A percentile compares a stretch with the other conserved stretches of the same genome.
Conservation (phyloP, 2,888 invertebrate species). For the Siphonodentalium dalli region DNA sequence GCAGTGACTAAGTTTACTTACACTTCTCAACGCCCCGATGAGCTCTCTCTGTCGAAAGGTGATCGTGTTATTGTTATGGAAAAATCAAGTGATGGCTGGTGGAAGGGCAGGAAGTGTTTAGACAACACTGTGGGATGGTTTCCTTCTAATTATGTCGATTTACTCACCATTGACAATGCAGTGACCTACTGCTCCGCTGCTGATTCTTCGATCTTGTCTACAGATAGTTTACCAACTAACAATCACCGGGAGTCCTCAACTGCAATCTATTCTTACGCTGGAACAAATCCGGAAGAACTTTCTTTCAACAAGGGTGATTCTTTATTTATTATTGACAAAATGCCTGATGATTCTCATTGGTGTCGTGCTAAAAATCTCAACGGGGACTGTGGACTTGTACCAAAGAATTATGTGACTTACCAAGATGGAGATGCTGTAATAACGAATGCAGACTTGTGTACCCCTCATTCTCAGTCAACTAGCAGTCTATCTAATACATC, state of each 20-base stretch:
- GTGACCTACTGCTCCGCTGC: conserved; percentile 52
- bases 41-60: conserved; percentile 92
- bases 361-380: conserved; percentile 92
- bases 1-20: conserved; percentile 85
- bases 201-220: conserved; percentile 31
- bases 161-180: conserved; percentile 35
- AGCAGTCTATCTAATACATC: conserved; percentile 58
- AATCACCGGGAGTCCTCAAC: conserved; percentile 84
- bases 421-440: conserved; percentile 35
- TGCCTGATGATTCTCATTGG: conserved; percentile 98
- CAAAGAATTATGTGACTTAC: conserved; percentile 70
- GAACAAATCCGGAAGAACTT: conserved; percentile 83
- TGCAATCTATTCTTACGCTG: conserved; percentile 83
- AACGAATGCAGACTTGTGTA: conserved; percentile 45
- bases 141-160: conserved; percentile 92
- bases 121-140: conserved; percentile 81
- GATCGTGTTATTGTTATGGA: conserved; percentile 91
- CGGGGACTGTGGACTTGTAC: conserved; percentile 93
- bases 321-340: conserved; percentile 93
- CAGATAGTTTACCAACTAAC: conserved; percentile 16
- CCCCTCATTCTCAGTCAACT: conserved; percentile 61
- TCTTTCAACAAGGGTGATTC: conserved; percentile 96
- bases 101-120: conserved; percentile 77
- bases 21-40: conserved; percentile 91
- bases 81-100: conserved; percentile 99